Evolutionary conservation across 2,888 invertebrate species (phyloP), one percentile per base, ranked within the genome.

Genomic region (Drosophila siamana): DNA sequence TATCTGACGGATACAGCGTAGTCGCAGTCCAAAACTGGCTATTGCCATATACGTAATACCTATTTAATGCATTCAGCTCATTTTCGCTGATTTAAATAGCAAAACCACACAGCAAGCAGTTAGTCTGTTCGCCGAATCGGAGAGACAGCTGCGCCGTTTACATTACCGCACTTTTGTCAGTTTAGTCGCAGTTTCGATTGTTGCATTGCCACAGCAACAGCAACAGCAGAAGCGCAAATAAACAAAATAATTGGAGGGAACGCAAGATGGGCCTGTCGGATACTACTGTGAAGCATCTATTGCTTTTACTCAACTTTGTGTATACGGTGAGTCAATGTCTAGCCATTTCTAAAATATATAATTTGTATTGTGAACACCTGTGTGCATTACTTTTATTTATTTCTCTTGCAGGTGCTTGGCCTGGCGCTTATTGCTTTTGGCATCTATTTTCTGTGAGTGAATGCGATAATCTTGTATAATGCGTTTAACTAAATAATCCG

Each of bases 251-350:
- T 16, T 26, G 19, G 13, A 11, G 19, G 30, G 30, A 40, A 48
- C 47, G 4, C 47, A 81, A 62, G 30, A 90, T 90, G 90, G 87
- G 87, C 30, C 74, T 90, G 16, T 79, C 76, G 26, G 81, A 89
- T 50, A 69, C 85, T 22, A 89, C 90, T 67, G 78, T 81, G 62
- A 90, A 90, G 78, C 89, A 90, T 72, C 77, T 91, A 71, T 63
- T 90, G 64, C 63, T 90, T 59, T 77, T 90, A 6, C 69, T 90
- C 3, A 91, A 90, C 80, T 90, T 90, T 63, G 73, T 90, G 36
- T 90, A 87, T 69, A 64, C 84, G 72, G 90, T 90, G 62, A 86
- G 90, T 89, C 50, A 41, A 50, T 50, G 7, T 51, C 33, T 1
- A 26, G n/a, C n/a, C n/a, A n/a, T n/a, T n/a, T n/a, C n/a, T n/a